Evolutionary conservation across 2,113 vertebrate genomes (phyloP).

Genomic region (Leiothrix lutea): DNA sequence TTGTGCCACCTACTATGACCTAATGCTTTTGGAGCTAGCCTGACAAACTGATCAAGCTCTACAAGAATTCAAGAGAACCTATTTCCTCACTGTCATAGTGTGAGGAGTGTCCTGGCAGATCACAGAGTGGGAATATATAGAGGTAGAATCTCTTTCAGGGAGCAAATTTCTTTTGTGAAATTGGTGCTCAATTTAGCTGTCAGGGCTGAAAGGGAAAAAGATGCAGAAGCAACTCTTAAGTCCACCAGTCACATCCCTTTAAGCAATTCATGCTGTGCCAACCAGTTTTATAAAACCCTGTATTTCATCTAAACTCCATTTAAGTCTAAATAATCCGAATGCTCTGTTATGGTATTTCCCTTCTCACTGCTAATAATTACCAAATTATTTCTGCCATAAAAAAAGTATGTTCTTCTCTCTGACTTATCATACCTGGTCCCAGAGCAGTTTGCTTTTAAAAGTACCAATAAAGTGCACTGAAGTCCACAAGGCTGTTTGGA

Average conservation of each 20-base stretch:
- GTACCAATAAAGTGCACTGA: neutral
- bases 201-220: slow-evolving; percentile 40
- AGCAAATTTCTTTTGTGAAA: slow-evolving; percentile 55
- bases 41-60: neutral
- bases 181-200: slow-evolving; percentile 61
- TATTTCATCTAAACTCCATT: slow-evolving; percentile 42
- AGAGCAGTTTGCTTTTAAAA: slow-evolving; percentile 17
- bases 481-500: neutral
- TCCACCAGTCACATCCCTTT: slow-evolving; percentile 14
- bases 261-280: slow-evolving; percentile 19
- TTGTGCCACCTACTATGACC: neutral
- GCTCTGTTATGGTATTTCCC: neutral
- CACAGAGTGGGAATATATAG: slow-evolving; percentile 22
- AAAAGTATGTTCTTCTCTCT: neutral
- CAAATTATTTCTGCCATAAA: slow-evolving; percentile 44
- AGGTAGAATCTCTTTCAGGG: slow-evolving; percentile 45
- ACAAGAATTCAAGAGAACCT: neutral
- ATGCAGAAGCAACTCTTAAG: slow-evolving; percentile 44
- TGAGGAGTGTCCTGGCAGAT: slow-evolving; percentile 11
- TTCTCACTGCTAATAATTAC: slow-evolving; percentile 27
- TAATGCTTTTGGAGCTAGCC: neutral
- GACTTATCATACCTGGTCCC: neutral
- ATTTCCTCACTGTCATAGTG: slow-evolving; percentile 27
- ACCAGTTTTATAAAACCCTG: slow-evolving; percentile 7
- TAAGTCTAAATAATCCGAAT: slow-evolving; percentile 48